phyloP scores from a whole-genome alignment of 2,113 vertebrate species.

The Condylura cristata region DNA sequence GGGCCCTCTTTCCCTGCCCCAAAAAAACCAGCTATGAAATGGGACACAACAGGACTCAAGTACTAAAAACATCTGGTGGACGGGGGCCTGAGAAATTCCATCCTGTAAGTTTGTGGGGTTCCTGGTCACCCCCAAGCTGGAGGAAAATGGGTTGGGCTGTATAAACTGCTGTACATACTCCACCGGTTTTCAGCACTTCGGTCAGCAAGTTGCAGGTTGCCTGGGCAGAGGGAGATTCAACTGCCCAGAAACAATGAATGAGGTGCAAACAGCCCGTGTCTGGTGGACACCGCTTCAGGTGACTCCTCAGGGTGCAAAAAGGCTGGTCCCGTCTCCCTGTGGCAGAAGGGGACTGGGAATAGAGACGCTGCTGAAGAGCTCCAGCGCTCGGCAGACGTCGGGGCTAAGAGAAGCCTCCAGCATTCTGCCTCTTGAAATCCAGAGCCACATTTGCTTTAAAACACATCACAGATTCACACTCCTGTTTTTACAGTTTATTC shows the following conservation, averaged over 20 bases:
- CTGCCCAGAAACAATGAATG: too few species aligned
- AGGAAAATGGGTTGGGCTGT: background rate
- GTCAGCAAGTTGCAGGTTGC: background rate
- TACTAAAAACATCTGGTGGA: background rate
- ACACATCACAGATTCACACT: conserved; percentile 13
- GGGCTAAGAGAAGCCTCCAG: background rate
- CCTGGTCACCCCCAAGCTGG: background rate
- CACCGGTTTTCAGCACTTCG: background rate
- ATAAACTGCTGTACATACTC: background rate
- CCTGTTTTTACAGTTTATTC: conserved; percentile 75
- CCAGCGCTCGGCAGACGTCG: background rate
- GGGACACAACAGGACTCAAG: background rate
- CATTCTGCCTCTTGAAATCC: background rate
- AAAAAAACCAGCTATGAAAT: background rate
- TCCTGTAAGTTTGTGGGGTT: background rate
- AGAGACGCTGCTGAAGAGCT: too few species aligned
- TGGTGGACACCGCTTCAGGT: background rate
- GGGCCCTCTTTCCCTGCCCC: background rate
- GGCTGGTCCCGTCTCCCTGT: background rate
- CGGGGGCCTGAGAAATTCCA: background rate
- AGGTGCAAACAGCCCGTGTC: background rate
- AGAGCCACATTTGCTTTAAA: background rate
- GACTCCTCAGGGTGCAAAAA: background rate
- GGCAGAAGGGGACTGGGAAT: background rate
- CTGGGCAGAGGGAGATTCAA: too few species aligned